Evolutionary conservation across 2,888 invertebrate species (phyloP).

Genomic region (Neria commutata): DNA sequence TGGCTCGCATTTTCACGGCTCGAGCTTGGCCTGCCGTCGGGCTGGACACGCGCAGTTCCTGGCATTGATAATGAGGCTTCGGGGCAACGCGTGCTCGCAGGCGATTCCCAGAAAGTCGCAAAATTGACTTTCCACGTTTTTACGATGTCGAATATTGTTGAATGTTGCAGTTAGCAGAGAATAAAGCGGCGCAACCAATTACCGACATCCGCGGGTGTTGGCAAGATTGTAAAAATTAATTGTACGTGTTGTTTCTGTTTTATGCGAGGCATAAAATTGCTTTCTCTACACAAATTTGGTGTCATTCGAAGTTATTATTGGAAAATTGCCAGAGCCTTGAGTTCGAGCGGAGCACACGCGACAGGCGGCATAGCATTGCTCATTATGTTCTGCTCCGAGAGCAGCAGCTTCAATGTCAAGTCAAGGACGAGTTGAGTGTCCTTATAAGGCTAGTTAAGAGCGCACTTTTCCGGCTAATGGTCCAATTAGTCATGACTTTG

Average conservation of each 20-base stretch:
- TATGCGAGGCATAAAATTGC: slow-evolving; percentile 3
- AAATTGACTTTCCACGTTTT: background rate
- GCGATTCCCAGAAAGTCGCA: background rate
- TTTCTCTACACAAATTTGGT: background rate
- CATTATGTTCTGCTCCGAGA: too few relatives aligned
- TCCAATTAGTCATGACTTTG: too few relatives aligned
- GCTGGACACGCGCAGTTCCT: background rate
- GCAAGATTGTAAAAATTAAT: slow-evolving; percentile 8
- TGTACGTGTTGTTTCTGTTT: slow-evolving; percentile 8
- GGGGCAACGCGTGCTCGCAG: background rate
- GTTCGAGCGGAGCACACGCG: slow-evolving; percentile 17
- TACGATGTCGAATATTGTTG: too few relatives aligned
- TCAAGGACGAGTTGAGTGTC: too few relatives aligned
- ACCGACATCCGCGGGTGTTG: slow-evolving; percentile 18
- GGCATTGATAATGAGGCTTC: background rate
- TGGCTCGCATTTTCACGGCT: background rate
- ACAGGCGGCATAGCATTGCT: slow-evolving; percentile 10
- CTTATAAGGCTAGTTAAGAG: too few relatives aligned
- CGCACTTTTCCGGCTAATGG: too few relatives aligned
- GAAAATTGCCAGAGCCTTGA: slow-evolving; percentile 3
- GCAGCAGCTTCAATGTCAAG: too few relatives aligned
- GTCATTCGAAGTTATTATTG: background rate
- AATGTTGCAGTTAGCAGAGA: too few relatives aligned
- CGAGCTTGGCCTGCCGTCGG: background rate
- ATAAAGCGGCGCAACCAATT: slow-evolving; percentile 7